Conservation (phyloP, 64 coral and sea anemone species). For the Orbicella faveolata region DNA sequence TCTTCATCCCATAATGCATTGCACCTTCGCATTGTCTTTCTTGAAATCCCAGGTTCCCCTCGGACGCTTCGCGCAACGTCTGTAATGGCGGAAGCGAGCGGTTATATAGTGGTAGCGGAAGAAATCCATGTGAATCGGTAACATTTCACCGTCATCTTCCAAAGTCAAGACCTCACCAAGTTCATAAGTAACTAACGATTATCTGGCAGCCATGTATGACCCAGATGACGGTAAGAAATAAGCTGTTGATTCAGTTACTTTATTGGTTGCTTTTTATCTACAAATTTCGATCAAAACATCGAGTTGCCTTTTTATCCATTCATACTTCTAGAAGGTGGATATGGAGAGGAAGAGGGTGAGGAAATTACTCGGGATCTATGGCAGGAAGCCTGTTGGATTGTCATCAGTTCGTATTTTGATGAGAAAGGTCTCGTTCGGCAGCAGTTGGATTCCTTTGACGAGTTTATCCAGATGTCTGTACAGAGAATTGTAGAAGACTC, state of each 20-base stretch:
- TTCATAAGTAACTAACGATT: constrained; percentile 12
- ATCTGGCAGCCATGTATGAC: constrained; percentile 71
- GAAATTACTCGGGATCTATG: constrained; percentile 97
- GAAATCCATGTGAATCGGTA: constrained; percentile 68
- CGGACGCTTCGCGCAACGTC: constrained; percentile 52
- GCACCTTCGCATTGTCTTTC: neutral
- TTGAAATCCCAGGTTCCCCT: neutral
- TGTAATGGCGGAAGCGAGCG: constrained; percentile 68
- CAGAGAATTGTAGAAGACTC: constrained; percentile 99
- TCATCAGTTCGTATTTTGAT: constrained; percentile 99
- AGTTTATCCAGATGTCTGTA: constrained; percentile 99
- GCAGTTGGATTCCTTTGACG: constrained; percentile 98
- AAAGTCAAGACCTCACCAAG: neutral
- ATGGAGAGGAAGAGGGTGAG: constrained; percentile 95
- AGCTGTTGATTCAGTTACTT: neutral
- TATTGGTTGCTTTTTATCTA: neutral
- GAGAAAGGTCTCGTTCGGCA: constrained; percentile 98
- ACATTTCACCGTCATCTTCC: neutral
- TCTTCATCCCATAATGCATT: constrained; percentile 8
- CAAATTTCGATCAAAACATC: neutral
- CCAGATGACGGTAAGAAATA: constrained; percentile 89
- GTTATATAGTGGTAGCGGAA: too few species aligned
- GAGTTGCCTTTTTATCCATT: neutral
- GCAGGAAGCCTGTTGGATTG: constrained; percentile 99
- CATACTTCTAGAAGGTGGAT: constrained; percentile 62